phyloP scores from a whole-genome alignment of 2,113 vertebrate species.

The Cyprinodon tularosa region DNA sequence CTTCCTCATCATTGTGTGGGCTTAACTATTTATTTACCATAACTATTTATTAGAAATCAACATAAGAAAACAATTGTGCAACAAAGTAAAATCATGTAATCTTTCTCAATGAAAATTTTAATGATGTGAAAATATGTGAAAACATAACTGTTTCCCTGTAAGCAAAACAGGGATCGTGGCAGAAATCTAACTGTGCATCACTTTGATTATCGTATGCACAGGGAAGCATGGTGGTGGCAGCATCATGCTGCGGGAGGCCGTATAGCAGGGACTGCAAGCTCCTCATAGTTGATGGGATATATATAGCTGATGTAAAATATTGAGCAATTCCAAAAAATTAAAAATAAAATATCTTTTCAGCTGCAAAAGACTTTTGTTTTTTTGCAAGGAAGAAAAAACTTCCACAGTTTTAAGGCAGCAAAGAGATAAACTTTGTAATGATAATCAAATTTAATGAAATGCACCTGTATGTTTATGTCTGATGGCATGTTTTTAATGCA shows the following conservation, averaged over 20 bases:
- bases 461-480: conserved; percentile 47
- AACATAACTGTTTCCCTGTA: background rate
- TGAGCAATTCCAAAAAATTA: background rate
- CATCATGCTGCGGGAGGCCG: background rate
- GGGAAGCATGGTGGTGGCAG: background rate
- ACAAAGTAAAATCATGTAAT: background rate
- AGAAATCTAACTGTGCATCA: background rate
- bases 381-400: background rate
- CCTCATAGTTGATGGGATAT: too few species aligned
- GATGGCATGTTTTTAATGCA: conserved; percentile 45
- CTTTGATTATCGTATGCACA: background rate
- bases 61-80: too few species aligned
- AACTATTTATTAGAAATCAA: too few species aligned
- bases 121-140: background rate
- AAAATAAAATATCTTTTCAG: background rate
- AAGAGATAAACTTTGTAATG: background rate
- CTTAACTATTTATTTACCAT: too few species aligned
- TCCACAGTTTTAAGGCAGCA: background rate
- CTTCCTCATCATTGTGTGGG: background rate
- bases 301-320: background rate
- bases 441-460: background rate
- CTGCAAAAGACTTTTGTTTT: background rate
- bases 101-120: background rate
- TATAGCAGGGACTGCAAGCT: background rate
- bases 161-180: background rate